Evolutionary conservation across 2,797 vertebrate species (phyloP), one percentile per base, ranked within the genome.

Genomic region (Ataeniobius toweri): DNA sequence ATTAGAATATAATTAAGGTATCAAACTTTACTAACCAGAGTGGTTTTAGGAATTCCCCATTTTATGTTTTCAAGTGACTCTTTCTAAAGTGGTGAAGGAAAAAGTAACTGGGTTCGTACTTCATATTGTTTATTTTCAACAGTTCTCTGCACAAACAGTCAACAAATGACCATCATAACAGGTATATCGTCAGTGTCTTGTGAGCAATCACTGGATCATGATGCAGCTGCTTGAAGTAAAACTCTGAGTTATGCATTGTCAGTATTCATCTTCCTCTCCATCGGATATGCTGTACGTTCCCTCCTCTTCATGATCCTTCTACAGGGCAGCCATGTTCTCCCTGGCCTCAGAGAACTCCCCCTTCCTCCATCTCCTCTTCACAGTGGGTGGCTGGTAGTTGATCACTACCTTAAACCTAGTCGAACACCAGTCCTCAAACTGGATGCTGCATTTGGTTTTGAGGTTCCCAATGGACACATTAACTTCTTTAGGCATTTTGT

Each of bases 351-450:
- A 94, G 89, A 95, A 95, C 92, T 95, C 95, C 0, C 94, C 95
- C n/a, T 36, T 95, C 95, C 85, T 95, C 95, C 95, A 95, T 94
- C 0, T 94, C 95, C 87, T 95, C 95, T 0, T 94, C 74, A 92
- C 95, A 0, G 87, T 96, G 70, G 93, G 96, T 0, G 95, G 96
- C 91, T 96, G 95, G 94, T 96, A 97, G 91, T 97, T 97, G 87
- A 96, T 36, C 3, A 36, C 36, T 36, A 36, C 36, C 36, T 36
- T 36, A 36, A 36, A 36, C 36, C 36, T 3, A 0, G 97, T 97
- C 0, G 96, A 96, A 77, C 97, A 97, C 97, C 97, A 97, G 86
- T 97, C 97, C 92, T 97, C 97, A 74, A 98, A 98, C 86, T 98
- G 97, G 85, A 98, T 99, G 90, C 86, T 90, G 20, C 95, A 95